Conservation (phyloP, 2,888 invertebrate species). For the Acleris sparsana region DNA sequence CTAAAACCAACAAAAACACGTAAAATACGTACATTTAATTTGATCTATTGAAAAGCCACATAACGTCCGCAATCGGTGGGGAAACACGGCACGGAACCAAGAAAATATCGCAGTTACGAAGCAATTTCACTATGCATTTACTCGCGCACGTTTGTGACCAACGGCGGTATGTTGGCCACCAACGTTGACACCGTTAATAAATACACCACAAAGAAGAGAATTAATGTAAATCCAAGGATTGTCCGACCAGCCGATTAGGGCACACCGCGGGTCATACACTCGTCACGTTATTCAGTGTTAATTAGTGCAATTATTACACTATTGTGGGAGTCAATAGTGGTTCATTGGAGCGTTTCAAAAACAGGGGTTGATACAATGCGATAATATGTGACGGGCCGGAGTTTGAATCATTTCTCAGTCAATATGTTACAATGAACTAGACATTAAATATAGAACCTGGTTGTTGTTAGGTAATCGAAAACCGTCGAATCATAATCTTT, state of each 20-base stretch:
- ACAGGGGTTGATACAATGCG: slow-evolving; percentile 10
- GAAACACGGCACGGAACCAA: slow-evolving; percentile 24
- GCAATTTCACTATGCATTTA: slow-evolving; percentile 24
- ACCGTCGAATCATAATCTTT: not conserved
- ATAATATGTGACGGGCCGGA: not conserved
- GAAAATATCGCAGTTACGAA: slow-evolving; percentile 23
- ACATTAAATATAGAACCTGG: not conserved
- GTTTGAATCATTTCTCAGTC: not conserved
- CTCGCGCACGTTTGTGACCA: slow-evolving; percentile 10
- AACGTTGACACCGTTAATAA: slow-evolving; percentile 15
- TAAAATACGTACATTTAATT: slow-evolving; percentile 20
- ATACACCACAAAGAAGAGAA: slow-evolving; percentile 11
- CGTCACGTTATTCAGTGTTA: slow-evolving; percentile 37
- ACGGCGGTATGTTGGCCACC: slow-evolving; percentile 6
- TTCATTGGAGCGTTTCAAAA: slow-evolving; percentile 24
- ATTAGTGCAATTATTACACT: slow-evolving; percentile 38
- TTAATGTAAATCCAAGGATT: slow-evolving; percentile 33
- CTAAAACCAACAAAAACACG: too few species aligned
- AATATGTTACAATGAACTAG: not conserved
- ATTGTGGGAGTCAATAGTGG: slow-evolving; percentile 27
- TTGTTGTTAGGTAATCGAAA: not conserved
- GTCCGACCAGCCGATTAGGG: slow-evolving; percentile 16
- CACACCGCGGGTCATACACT: slow-evolving; percentile 30
- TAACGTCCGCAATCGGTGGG: slow-evolving; percentile 28
- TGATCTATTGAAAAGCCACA: slow-evolving; percentile 29